These are phyloP conservation scores for Podocnemis expansa DNA, from an alignment of 2,113 vertebrate species.

Conservation along the genomic window DNA sequence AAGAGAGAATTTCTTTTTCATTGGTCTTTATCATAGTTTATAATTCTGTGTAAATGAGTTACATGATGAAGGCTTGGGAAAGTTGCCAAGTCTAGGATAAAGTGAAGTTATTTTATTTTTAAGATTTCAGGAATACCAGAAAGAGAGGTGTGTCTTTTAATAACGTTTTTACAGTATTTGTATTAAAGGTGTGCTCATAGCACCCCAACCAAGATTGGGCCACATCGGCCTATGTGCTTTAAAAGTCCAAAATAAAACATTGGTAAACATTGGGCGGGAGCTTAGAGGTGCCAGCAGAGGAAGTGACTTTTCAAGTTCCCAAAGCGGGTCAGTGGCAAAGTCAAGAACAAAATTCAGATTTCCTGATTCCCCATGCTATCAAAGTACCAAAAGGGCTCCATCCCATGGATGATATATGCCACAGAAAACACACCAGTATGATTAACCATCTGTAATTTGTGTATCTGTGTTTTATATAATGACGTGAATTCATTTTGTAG, in stretches of 20 bases:
- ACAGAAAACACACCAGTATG: not conserved
- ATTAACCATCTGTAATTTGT: not conserved
- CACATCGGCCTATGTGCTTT: not conserved
- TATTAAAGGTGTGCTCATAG: not conserved
- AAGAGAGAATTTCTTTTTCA: not conserved
- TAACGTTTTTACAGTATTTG: not conserved
- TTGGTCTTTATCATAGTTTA: not conserved
- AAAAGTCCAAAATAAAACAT: not conserved
- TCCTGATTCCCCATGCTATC: accelerated
- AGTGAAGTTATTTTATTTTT: not conserved
- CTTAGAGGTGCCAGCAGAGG: not conserved
- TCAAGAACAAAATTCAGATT: not conserved
- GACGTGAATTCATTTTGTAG: constrained; percentile 16
- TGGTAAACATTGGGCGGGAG: not conserved
- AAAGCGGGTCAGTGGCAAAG: not conserved
- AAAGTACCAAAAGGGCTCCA: not conserved
- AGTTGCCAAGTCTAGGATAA: not conserved
- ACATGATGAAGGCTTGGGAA: not conserved
- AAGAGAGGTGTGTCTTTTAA: not conserved
- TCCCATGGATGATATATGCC: not conserved
- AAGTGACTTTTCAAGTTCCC: not conserved
- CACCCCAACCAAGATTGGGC: not conserved
- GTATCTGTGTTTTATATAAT: constrained; percentile 15
- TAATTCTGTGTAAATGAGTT: not conserved
- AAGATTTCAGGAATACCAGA: not conserved